Evolutionary conservation across 2,113 vertebrate genomes (phyloP), one percentile per base, ranked within the genome.

Genomic region (Dinomys branickii): DNA sequence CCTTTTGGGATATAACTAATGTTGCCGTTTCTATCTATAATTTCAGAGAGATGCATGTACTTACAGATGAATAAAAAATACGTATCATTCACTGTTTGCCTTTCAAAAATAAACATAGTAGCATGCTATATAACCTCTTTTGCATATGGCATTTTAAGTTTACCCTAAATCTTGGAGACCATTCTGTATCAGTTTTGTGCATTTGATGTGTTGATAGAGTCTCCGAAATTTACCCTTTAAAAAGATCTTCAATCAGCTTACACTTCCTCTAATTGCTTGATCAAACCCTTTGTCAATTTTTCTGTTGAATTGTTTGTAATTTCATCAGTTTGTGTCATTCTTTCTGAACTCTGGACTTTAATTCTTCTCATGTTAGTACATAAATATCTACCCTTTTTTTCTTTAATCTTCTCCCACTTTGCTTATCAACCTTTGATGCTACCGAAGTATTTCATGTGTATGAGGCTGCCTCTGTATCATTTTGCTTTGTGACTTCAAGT

Each of bases 11-110:
- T 35, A 75, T n/a, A 95, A 63, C 35, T 65, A 81, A 85, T 89
- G 75, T 95, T 95, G 50, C 38, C 44, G 82, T 81, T 88, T 93
- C 94, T 89, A 58, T 93, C 41, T 85, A 2, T 92, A 86, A 24
- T 56, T 91, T n/a, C n/a, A 28, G 38, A 91, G 41, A 54, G 47
- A 71, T 69, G 9, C 33, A 17, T 94, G 88, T 20, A 26, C 54
- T 65, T 85, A 69, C 44, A 82, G 63, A 50, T 44, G 58, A 71
- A 75, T 75, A 85, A 93, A 89, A 88, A 80, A 33, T 52, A 10
- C 65, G 14, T 75, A 28, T 35, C 26, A 26, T 88, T 26, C 8
- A 7, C 58, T 91, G 75, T 78, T 44, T 50, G 24, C 24, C 17
- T 67, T 78, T 88, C n/a, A 93, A 78, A 84, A 87, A 80, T 47